Evolutionary conservation across 2,113 vertebrate genomes (phyloP).

Genomic region (Cynopterus brachyotis): DNA sequence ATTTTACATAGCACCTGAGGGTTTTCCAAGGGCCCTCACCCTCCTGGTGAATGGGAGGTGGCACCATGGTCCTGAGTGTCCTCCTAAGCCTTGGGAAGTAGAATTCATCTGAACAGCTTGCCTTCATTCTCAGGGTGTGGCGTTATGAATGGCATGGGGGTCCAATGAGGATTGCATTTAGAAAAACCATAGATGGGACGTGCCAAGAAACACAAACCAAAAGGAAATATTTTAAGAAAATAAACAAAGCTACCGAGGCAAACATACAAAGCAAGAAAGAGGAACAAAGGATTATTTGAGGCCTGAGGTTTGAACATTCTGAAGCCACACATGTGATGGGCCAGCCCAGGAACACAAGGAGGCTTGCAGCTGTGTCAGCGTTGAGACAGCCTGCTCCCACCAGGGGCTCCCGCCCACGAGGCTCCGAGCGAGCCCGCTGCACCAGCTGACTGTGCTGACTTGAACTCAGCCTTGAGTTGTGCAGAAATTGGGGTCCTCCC

Average conservation of each 20-base stretch:
- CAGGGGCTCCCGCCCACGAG: constrained; percentile 58
- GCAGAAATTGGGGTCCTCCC: background rate
- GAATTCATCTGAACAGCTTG: constrained; percentile 62
- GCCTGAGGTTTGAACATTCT: constrained; percentile 82
- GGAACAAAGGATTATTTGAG: constrained; percentile 86
- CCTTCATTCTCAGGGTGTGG: constrained; percentile 62
- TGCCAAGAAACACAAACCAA: constrained; percentile 85
- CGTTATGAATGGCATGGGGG: constrained; percentile 61
- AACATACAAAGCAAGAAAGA: constrained; percentile 79
- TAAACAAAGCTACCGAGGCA: constrained; percentile 86
- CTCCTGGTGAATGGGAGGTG: too few species aligned
- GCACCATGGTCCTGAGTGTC: background rate
- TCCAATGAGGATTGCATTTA: constrained; percentile 79
- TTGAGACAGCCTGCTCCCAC: constrained; percentile 58
- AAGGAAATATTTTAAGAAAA: constrained; percentile 86
- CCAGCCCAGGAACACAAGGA: constrained; percentile 70
- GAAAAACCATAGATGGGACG: constrained; percentile 64
- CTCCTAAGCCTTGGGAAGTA: background rate
- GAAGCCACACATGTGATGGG: constrained; percentile 77
- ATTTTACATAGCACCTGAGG: background rate
- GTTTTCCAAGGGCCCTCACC: background rate
- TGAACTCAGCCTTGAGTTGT: background rate
- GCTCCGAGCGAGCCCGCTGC: constrained; percentile 73
- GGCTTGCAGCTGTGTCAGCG: constrained; percentile 83
- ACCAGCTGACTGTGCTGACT: constrained; percentile 25